phyloP scores from a whole-genome alignment of 64 coral and sea anemone genomes.

The Hydrozoanthus tunicans region DNA sequence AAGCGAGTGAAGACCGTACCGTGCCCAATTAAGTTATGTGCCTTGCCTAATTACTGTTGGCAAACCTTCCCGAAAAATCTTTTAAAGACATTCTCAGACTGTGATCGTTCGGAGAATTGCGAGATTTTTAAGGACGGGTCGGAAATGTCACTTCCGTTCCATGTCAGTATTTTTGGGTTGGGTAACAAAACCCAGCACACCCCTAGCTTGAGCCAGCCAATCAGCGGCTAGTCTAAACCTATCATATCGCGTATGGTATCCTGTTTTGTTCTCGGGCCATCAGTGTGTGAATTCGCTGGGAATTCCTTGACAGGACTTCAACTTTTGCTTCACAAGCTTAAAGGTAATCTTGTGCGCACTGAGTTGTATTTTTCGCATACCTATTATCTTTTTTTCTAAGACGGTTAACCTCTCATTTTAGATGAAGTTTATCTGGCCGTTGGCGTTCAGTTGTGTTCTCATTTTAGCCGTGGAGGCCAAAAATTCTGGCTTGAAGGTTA shows the following conservation, averaged over 20 bases:
- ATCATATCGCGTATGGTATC: slow-evolving; percentile 15
- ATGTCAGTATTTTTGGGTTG: slow-evolving; percentile 28
- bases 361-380: neutral
- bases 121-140: slow-evolving; percentile 29
- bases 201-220: slow-evolving; percentile 1
- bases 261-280: slow-evolving; percentile 1
- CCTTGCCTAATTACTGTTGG: neutral
- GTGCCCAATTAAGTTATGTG: neutral
- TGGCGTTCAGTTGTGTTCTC: neutral
- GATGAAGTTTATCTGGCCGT: slow-evolving; percentile 37
- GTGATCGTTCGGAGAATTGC: neutral
- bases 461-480: slow-evolving; percentile 27
- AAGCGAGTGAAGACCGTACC: too few relatives aligned
- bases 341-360: neutral
- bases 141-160: slow-evolving; percentile 39
- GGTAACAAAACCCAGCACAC: slow-evolving; percentile 37
- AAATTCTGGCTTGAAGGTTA: slow-evolving; percentile 33
- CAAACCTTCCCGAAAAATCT: too few relatives aligned
- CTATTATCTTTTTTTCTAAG: neutral
- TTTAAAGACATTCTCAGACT: neutral
- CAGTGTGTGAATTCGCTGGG: neutral
- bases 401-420: neutral
- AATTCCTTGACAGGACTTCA: slow-evolving; percentile 44
- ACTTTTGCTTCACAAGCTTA: slow-evolving; percentile 11
- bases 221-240: neutral